Conservation (phyloP, 2,113 vertebrate genomes). For the Montifringilla adamsi region DNA sequence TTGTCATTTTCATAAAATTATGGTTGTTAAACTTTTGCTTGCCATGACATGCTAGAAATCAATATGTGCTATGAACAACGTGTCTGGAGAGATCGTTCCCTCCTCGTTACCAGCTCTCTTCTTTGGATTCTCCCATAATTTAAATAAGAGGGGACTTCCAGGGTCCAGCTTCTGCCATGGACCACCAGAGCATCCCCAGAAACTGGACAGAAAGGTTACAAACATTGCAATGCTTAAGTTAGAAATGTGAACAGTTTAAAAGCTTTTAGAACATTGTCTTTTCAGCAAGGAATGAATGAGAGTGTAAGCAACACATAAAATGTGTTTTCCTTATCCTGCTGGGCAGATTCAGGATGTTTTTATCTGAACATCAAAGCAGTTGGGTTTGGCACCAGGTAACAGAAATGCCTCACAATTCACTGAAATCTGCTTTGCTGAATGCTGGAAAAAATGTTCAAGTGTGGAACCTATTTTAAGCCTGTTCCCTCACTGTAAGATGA, state of each 20-base stretch:
- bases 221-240: background rate
- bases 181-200: too few species aligned
- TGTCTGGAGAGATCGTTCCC: background rate
- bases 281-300: background rate
- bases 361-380: background rate
- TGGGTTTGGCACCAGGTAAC: background rate
- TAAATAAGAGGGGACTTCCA: background rate
- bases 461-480: background rate
- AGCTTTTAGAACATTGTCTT: background rate
- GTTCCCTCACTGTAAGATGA: background rate
- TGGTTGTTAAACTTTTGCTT: conserved; percentile 31
- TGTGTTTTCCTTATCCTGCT: background rate
- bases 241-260: background rate
- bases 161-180: background rate
- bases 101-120: background rate
- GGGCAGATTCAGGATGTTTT: background rate
- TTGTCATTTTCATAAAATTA: conserved; percentile 64
- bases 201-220: background rate
- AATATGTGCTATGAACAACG: background rate
- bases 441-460: background rate
- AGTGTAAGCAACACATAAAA: background rate
- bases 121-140: background rate
- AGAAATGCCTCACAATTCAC: background rate
- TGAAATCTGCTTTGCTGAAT: background rate
- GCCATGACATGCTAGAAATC: background rate